Base-by-base conservation (phyloP, 2,888 invertebrate genomes). In the Sphaeridia pumilis region DNA sequence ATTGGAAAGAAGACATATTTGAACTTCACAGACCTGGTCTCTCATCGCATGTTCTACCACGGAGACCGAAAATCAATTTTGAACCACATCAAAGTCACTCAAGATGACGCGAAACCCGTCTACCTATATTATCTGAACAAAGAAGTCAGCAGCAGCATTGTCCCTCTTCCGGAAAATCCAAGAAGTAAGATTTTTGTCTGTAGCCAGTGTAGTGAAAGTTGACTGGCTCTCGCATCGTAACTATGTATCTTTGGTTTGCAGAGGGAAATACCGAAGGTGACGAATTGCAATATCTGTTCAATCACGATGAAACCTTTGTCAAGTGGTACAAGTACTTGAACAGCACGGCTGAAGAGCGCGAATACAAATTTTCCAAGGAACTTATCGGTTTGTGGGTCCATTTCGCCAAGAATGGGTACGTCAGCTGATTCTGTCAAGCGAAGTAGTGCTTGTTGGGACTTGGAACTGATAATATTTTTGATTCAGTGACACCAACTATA, bases 221-320 rank as follows among this genome's bases (percentile, higher is more conserved):
- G 4, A 21, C 31, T n/a, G n/a, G n/a, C n/a, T n/a, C n/a, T 31
- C 31, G 31, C 14, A 10, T 14, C 7, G 31, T 31, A 44, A 44
- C 20, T 44, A 12, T 31, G 10, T 38, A n/a, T 38, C n/a, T 38
- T 38, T 38, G n/a, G n/a, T 17, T 38, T 21, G n/a, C 20, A 34
- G 46, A 58, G 59, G 63, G 34, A 59, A 58, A 26, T 14, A 55
- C 56, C 21, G 60, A 63, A 55, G 59, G 63, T n/a, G 63, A 63
- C 36, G 63, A 63, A 17, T 56, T 63, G 0, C 59, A 57, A 36
- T 63, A 55, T 49, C 47, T 63, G n/a, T 63, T 60, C 54, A 60
- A 63, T n/a, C 45, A 60, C 57, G 36, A 38, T 41, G 7, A 46
- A 59, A 22, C 58, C 38, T 26, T 26, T 57, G 34, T n/a, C n/a